phyloP scores from a whole-genome alignment of 2,113 vertebrate genomes.

The Sorex fumeus region DNA sequence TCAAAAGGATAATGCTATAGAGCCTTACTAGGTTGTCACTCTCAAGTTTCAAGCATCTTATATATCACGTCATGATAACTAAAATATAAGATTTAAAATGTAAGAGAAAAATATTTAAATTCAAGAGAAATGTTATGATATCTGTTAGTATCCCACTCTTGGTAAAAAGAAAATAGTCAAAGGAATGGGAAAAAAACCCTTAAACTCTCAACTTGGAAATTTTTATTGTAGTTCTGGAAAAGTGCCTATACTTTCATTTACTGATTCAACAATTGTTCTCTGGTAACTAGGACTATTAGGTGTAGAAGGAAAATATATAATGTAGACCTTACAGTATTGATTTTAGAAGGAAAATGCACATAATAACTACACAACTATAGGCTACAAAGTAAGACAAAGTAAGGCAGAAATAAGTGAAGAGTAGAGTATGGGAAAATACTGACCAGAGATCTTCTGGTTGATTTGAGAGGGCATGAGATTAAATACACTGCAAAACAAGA shows the following conservation, averaged over 20 bases:
- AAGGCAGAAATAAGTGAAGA: background rate
- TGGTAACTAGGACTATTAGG: background rate
- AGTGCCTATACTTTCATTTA: background rate
- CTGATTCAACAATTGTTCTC: background rate
- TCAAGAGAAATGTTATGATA: constrained; percentile 19
- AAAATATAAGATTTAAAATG: constrained; percentile 21
- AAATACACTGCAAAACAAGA: background rate
- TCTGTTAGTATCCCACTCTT: background rate
- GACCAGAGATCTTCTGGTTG: background rate
- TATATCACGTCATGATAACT: background rate
- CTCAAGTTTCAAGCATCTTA: background rate
- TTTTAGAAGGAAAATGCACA: background rate
- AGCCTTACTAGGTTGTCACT: background rate
- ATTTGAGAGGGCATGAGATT: background rate
- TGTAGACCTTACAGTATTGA: background rate
- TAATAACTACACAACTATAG: background rate
- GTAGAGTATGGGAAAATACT: background rate
- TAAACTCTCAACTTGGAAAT: background rate
- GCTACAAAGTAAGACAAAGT: background rate
- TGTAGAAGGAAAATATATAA: background rate
- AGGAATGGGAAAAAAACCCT: background rate
- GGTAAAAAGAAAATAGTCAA: background rate
- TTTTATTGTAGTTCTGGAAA: background rate
- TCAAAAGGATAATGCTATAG: background rate
- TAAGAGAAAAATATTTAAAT: background rate